Evolutionary conservation across 2,113 vertebrate species (phyloP).

Genomic region (Bubo blakistoni): DNA sequence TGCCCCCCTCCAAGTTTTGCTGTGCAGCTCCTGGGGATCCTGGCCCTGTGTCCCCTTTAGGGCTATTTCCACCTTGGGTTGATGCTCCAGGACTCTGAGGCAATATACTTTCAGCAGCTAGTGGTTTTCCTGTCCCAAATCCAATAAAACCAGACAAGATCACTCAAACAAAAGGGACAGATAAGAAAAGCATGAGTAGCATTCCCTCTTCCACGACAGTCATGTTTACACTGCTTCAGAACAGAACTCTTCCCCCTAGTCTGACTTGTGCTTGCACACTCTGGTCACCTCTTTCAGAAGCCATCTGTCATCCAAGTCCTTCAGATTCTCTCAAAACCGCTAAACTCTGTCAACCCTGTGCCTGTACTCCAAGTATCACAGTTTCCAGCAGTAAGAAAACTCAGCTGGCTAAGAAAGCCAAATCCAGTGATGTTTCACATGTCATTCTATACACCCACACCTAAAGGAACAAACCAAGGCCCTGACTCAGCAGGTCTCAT

Average conservation of each 20-base stretch:
- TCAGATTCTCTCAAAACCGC: not conserved
- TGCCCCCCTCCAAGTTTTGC: not conserved
- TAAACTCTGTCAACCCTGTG: not conserved
- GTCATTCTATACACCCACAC: not conserved
- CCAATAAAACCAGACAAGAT: not conserved
- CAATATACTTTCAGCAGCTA: not conserved
- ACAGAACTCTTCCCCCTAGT: fast-evolving
- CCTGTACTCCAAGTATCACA: not conserved
- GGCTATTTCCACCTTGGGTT: not conserved
- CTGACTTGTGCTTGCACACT: not conserved
- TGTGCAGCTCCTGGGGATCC: not conserved
- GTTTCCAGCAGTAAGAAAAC: not conserved
- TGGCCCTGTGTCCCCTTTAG: not conserved
- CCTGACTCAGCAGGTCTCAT: not conserved
- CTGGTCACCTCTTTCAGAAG: not conserved
- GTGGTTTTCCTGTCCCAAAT: slow-evolving; percentile 51
- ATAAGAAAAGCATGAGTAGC: not conserved
- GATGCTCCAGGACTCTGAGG: slow-evolving; percentile 14
- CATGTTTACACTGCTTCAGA: not conserved
- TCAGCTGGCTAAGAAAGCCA: not conserved
- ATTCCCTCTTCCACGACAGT: not conserved
- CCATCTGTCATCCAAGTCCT: not conserved
- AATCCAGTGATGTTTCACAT: not conserved
- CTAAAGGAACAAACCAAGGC: not conserved
- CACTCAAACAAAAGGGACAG: not conserved